Base-by-base conservation (phyloP, 2,797 vertebrate species). In the Toxotes lorentzi region DNA sequence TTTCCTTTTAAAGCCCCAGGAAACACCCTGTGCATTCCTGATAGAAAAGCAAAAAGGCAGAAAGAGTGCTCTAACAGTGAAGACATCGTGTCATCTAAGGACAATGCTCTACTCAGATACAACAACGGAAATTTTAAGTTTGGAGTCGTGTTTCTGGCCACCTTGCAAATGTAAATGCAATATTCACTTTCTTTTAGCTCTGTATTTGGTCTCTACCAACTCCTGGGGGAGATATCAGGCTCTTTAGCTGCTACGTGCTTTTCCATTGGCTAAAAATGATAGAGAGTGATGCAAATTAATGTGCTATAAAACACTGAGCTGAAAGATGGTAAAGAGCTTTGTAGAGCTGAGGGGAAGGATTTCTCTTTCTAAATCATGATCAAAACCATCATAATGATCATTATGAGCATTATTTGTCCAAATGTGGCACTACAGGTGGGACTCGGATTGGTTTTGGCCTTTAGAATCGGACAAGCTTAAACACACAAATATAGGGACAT, bases 1-100 rank as follows among this genome's bases (percentile, higher is more conserved):
- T 90, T 86, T 82, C 58, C 73, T 73, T 27, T 83, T 57, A 86
- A 88, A 89, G 84, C 81, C 40, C 2, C 51, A 61, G 23, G 64
- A 64, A 76, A 71, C 53, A 57, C 17, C 4, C 21, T 1, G 2
- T 14, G 38, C 41, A 70, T 66, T 83, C 73, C 63, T 78, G 27
- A 73, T 38, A n/a, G 32, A 78, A 51, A 53, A n/a, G 12, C 27
- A 34, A 50, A 41, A 47, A 4, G n/a, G 27, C 7, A 47, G 51
- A 19, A n/a, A 12, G 6, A 21, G 57, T n/a, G 21, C 3, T 35
- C 11, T 34, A 23, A 40, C 32, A 14, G 13, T 17, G 13, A 19
- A 62, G 24, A 8, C 27, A 27, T 27, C 3, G 27, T 27, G 27
- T 27, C 27, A 27, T 27, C 27, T 27, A 27, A 27, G 27, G 27